Conservation (phyloP, 2,888 invertebrate genomes). For the Euzetes globulus region DNA sequence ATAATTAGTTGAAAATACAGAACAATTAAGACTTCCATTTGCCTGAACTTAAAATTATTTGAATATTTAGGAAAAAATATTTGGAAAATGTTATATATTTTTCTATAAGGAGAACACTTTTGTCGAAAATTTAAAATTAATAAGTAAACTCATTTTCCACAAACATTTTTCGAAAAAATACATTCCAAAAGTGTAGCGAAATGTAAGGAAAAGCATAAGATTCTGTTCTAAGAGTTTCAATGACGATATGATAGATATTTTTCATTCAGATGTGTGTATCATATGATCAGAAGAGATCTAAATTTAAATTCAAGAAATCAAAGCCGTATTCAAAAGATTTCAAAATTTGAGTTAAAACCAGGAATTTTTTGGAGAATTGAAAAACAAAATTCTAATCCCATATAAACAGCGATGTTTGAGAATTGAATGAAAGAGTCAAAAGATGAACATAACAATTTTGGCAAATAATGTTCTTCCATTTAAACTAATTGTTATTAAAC, state of each 20-base stretch:
- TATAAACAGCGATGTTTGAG: background rate
- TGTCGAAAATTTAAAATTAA: constrained; percentile 5
- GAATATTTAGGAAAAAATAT: constrained; percentile 21
- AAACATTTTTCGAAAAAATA: background rate
- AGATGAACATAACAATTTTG: background rate
- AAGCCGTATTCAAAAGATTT: too few relatives aligned
- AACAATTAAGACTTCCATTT: constrained; percentile 25
- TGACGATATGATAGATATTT: too few relatives aligned
- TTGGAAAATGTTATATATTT: constrained; percentile 29
- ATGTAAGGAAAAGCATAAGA: too few relatives aligned
- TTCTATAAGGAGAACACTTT: constrained; percentile 27
- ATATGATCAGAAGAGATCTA: too few relatives aligned
- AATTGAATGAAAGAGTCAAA: background rate
- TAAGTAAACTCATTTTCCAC: background rate
- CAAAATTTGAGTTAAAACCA: background rate
- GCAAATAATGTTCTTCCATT: constrained; percentile 29
- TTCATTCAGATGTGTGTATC: too few relatives aligned
- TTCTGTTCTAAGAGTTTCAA: too few relatives aligned
- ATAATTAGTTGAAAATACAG: background rate
- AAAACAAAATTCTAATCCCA: background rate
- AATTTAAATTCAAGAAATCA: too few relatives aligned
- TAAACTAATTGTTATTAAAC: constrained; percentile 26
- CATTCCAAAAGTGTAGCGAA: too few relatives aligned
- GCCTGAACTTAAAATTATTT: background rate
- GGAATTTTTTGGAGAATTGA: background rate